These are phyloP conservation scores for Andrena bicolor DNA, from an alignment of 2,888 invertebrate species.

Conservation along the genomic window DNA sequence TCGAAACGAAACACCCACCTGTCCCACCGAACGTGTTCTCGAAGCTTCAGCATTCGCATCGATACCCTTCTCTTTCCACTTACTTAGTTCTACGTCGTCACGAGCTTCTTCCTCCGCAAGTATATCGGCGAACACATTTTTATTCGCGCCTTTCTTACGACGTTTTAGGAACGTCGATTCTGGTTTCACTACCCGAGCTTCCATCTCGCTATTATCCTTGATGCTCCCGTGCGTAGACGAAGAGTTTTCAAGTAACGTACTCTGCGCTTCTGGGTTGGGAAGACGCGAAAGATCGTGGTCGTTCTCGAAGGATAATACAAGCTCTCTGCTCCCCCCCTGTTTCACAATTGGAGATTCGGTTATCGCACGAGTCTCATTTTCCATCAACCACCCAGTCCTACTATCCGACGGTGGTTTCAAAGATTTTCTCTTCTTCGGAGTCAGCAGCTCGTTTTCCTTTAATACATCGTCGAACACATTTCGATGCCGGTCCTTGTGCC, in stretches of 20 bases:
- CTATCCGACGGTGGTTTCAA: neutral
- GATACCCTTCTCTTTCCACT: neutral
- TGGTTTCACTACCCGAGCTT: constrained; percentile 5
- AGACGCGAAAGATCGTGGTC: neutral
- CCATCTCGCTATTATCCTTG: neutral
- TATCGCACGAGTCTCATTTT: neutral
- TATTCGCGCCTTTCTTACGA: neutral
- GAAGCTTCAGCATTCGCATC: neutral
- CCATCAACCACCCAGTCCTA: neutral
- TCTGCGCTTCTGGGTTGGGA: constrained; percentile 28
- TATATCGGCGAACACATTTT: constrained; percentile 33
- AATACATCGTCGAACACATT: constrained; percentile 55
- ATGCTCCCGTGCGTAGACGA: neutral
- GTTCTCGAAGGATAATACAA: neutral
- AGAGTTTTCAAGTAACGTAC: constrained; percentile 16
- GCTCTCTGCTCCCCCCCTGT: neutral
- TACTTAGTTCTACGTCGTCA: neutral
- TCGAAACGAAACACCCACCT: too few species aligned
- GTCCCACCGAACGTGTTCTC: neutral
- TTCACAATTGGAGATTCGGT: neutral
- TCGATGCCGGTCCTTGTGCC: neutral
- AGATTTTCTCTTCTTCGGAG: neutral
- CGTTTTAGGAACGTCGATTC: constrained; percentile 20
- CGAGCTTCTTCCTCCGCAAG: neutral
- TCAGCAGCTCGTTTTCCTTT: neutral